Evolutionary conservation across 2,888 invertebrate species (phyloP).

Genomic region (Dynastes grantii): DNA sequence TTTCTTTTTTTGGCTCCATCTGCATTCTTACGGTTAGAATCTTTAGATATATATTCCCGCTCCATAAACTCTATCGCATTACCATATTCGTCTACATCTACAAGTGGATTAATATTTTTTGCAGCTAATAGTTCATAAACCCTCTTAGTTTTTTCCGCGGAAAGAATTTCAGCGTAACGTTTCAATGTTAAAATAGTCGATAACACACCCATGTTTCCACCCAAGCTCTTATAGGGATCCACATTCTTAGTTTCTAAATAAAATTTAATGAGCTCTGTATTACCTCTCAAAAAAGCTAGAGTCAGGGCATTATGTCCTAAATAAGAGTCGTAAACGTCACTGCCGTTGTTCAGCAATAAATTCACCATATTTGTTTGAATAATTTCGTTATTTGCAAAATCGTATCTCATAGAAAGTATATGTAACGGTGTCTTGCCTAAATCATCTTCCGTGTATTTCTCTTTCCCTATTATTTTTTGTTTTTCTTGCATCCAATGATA

Average conservation of each 20-base stretch:
- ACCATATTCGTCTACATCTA: constrained; percentile 58
- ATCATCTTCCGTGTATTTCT: constrained; percentile 56
- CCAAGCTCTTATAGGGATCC: constrained; percentile 62
- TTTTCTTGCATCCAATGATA: constrained; percentile 64
- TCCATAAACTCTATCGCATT: constrained; percentile 64
- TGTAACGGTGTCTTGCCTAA: constrained; percentile 67
- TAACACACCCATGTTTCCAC: constrained; percentile 64
- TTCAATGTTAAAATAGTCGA: constrained; percentile 64
- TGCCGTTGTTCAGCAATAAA: constrained; percentile 58
- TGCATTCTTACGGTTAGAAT: constrained; percentile 40
- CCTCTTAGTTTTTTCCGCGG: constrained; percentile 57
- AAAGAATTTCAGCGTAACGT: constrained; percentile 60
- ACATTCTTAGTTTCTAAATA: constrained; percentile 59
- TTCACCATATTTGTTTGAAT: constrained; percentile 59
- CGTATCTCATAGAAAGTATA: constrained; percentile 65
- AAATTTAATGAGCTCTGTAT: constrained; percentile 60
- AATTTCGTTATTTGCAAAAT: constrained; percentile 61
- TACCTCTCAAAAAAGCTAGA: constrained; percentile 65
- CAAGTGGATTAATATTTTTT: constrained; percentile 64
- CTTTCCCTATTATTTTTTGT: constrained; percentile 56
- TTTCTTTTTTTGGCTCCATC: not conserved
- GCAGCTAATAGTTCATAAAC: constrained; percentile 60
- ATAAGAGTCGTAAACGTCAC: constrained; percentile 59
- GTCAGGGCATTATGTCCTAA: constrained; percentile 67
- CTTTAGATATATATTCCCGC: constrained; percentile 46